Base-by-base conservation (phyloP, 2,797 vertebrate species). In the Monodelphis domestica region DNA sequence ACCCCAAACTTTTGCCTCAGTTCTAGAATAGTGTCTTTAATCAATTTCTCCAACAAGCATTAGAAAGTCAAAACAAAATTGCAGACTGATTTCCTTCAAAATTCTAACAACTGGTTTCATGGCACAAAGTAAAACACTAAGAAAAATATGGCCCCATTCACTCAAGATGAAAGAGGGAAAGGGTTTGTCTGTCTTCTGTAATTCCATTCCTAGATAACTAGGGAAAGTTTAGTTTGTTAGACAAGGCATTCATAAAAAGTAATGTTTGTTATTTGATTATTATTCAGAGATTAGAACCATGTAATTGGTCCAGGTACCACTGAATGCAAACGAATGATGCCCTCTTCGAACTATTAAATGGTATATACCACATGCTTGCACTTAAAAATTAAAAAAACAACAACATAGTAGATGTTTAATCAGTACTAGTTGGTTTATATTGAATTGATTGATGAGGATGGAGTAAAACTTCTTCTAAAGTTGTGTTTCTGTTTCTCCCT, bases 1-100 rank as follows among this genome's bases (percentile, higher is more conserved):
- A 92, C 28, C 5, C 54, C 90, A 29, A 1, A 29, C 0, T 87
- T 14, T 45, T 95, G 87, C 26, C 5, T 91, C 92, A 6, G 45
- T 95, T 28, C 1, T 54, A 91, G 94, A 57, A 92, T 53, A 89
- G 50, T 92, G 54, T 91, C 28, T 63, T 88, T 91, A 95, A 94
- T 93, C 55, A 94, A 33, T 90, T 96, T 95, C 90, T 93, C 53
- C 96, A 96, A 90, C 26, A 94, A 96, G 2, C 54, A 70, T 53
- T 24, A 53, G 50, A 93, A 15, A 56, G 28, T 63, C 5, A 38
- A 17, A 70, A 93, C 59, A 91, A 96, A 97, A 92, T 92, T 95
- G 21, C 2, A 2, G 88, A 57, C n/a, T n/a, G n/a, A n/a, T n/a
- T n/a, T n/a, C n/a, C n/a, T n/a, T n/a, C n/a, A n/a, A n/a, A n/a